These are phyloP conservation scores for Amphibalanus amphitrite DNA, from an alignment of 1,140 invertebrate genomes.

Conservation along the genomic window DNA sequence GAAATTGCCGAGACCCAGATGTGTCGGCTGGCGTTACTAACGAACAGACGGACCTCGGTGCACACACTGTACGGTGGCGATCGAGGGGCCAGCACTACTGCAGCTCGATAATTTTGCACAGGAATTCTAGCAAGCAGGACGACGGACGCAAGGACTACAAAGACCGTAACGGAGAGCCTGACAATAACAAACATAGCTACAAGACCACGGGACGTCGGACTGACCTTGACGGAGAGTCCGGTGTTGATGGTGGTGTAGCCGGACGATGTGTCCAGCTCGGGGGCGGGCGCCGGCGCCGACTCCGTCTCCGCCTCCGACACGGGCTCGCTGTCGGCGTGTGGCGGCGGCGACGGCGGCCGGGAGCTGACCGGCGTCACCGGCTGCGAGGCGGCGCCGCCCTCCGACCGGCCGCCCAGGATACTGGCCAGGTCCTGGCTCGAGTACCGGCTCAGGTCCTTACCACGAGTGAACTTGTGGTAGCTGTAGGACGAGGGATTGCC, in stretches of 20 bases:
- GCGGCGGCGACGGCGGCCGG: not conserved
- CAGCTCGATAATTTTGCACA: not conserved
- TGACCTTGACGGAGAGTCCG: constrained; percentile 8
- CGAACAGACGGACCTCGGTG: too few relatives aligned
- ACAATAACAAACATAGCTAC: constrained; percentile 8
- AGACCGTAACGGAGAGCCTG: too few relatives aligned
- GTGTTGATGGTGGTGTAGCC: constrained; percentile 5
- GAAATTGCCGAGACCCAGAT: too few relatives aligned
- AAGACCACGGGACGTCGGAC: constrained; percentile 10
- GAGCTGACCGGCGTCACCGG: constrained; percentile 13
- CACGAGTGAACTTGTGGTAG: constrained; percentile 68
- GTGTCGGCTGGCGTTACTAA: too few relatives aligned
- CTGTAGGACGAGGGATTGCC: too few relatives aligned
- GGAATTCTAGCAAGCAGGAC: constrained; percentile 6
- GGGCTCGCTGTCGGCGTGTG: too few relatives aligned
- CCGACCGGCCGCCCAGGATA: constrained; percentile 40
- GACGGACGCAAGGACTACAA: not conserved
- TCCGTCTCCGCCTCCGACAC: constrained; percentile 16
- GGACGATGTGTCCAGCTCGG: constrained; percentile 10
- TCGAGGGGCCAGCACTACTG: not conserved
- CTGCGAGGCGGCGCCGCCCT: constrained; percentile 3
- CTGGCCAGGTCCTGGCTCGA: constrained; percentile 65
- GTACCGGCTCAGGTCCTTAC: constrained; percentile 64
- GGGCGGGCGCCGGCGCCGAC: not conserved
- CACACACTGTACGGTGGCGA: too few relatives aligned